Percentiles rank a stretch among this genome's conserved stretches.
Evolutionary conservation across 2,113 vertebrate genomes (phyloP).

Genomic region (Corythoichthys intestinalis): DNA sequence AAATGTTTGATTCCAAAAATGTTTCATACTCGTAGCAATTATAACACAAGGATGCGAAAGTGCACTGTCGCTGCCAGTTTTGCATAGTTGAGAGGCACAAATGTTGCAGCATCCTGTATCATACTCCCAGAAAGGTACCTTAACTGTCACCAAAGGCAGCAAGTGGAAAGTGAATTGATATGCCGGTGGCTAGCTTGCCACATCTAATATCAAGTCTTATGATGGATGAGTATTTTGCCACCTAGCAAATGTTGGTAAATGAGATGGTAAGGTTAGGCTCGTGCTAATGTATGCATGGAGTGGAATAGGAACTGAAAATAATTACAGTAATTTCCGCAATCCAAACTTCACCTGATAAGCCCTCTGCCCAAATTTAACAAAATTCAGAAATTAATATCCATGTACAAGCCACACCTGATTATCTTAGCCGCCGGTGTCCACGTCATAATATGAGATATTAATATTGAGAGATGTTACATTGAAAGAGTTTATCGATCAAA

Average conservation of each 20-base stretch:
- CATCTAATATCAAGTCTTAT: not conserved
- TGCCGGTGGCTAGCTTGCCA: not conserved
- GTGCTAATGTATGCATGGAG: no score
- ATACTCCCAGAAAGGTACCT: conserved; percentile 18
- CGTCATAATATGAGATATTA: no score
- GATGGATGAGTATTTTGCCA: not conserved
- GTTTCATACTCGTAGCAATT: conserved; percentile 32
- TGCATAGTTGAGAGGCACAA: not conserved
- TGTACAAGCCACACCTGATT: no score
- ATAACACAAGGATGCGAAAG: conserved; percentile 30
- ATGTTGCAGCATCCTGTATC: conserved; percentile 33
- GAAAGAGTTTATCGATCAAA: no score
- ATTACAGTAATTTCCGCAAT: no score
- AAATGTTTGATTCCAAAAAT: conserved; percentile 28
- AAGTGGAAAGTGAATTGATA: not conserved
- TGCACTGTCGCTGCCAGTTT: conserved; percentile 9
- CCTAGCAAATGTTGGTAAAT: not conserved
- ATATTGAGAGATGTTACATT: no score
- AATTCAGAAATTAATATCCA: no score
- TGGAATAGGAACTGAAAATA: no score
- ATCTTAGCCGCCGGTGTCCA: no score
- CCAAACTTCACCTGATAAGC: no score
- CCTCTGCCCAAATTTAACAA: no score
- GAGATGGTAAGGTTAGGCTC: not conserved
- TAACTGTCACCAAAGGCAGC: not conserved